Base-by-base conservation (phyloP, 2,797 vertebrate genomes). In the Lithobates sylvaticus region DNA sequence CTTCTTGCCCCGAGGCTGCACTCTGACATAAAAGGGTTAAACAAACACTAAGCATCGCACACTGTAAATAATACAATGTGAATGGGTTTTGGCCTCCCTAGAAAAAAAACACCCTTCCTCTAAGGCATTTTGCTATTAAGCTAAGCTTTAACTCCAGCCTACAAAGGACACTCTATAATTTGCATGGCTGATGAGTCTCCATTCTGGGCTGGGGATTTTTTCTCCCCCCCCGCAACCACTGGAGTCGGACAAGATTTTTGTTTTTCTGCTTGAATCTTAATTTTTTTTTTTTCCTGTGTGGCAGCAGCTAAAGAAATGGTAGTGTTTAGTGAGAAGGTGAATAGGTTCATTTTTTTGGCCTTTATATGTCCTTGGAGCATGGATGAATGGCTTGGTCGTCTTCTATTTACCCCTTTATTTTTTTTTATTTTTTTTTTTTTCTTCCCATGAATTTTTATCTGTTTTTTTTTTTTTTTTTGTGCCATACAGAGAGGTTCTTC, bases 21-120 rank as follows among this genome's bases (percentile, higher is more conserved):
- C 73, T n/a, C 65, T 54, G 44, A 36, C 29, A 50, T 47, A 8
- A 39, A 76, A 87, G 91, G n/a, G 89, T 91, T 90, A 90, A 92
- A 91, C 91, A 92, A 92, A 91, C 91, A 90, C 91, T 91, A 90
- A 93, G 89, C 78, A 76, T 91, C 91, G 89, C 93, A 91, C 92
- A 94, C 94, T 94, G 92, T 94, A 94, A 95, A 93, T 50, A 50
- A 50, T 94, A 94, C 94, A 87, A 84, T 94, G 93, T 95, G 93
- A 95, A 94, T 94, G 93, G 93, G 91, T 92, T 92, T 94, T 94
- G 93, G 94, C 85, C 90, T 86, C 61, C 88, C 90, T 84, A 88
- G 91, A 81, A 82, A 90, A 81, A 82, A 90, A 91, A 92, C 94
- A 92, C 94, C 95, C 94, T 94, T 94, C 94, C 94, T 93, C 93